phyloP scores from a whole-genome alignment of 2,888 invertebrate genomes.

The Tetrapedia diversipes region DNA sequence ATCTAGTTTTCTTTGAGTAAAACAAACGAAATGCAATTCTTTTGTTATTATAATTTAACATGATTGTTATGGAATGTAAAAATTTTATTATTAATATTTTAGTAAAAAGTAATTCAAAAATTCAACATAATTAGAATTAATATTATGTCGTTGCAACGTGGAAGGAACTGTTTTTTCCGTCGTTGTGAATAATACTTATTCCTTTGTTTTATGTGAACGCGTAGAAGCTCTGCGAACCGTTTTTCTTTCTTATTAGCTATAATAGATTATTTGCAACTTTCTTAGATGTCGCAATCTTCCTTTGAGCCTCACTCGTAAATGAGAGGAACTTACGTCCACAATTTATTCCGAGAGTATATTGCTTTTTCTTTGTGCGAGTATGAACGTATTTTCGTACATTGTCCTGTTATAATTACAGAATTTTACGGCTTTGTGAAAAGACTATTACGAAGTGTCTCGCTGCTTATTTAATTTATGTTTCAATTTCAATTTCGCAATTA shows the following conservation, averaged over 20 bases:
- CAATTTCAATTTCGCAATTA: too few relatives aligned
- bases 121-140: too few relatives aligned
- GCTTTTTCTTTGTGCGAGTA: neutral
- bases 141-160: neutral
- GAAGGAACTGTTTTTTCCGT: neutral
- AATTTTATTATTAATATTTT: too few relatives aligned
- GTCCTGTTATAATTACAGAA: neutral
- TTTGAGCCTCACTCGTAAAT: conserved; percentile 12
- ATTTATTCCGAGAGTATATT: neutral
- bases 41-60: too few relatives aligned
- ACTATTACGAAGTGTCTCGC: neutral
- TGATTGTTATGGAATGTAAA: too few relatives aligned
- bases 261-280: conserved; percentile 12
- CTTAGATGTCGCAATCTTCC: conserved; percentile 13
- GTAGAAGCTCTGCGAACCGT: neutral
- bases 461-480: too few relatives aligned
- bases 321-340: conserved; percentile 12
- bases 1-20: neutral
- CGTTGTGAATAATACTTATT: neutral
- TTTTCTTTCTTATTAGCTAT: conserved; percentile 17
- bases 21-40: too few relatives aligned
- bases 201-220: neutral
- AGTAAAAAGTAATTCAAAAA: too few relatives aligned
- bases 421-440: neutral
- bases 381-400: neutral